Evolutionary conservation across 92 coral and sea anemone genomes (phyloP), one percentile per base, ranked within the genome.

Genomic region (Porites lobata): DNA sequence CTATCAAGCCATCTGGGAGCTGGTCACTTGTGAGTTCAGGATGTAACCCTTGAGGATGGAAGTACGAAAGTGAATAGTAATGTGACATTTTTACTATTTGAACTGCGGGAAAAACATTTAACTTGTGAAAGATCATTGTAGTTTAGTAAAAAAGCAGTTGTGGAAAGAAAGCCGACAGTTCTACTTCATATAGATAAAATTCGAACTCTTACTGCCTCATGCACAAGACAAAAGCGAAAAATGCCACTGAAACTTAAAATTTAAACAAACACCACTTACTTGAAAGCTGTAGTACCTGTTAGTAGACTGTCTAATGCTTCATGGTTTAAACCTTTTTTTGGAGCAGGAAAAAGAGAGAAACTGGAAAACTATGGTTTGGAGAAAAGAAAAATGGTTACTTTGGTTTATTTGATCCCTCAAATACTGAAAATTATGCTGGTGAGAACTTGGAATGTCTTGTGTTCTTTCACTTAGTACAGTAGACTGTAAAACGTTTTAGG

Each of bases 321-420:
- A 3, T 4, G 47, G 3, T 38, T 38, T 38, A 38, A 2, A 14
- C 22, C 19, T 19, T 21, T 21, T 77, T 78, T 14, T 13, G 18
- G 56, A 32, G 21, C 20, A 62, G 69, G 19, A 78, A 69, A 9
- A 18, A 10, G 21, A 70, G 22, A 3, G 66, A 53, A 13, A 21
- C 15, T 2, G 38, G 68, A 17, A 52, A 59, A 43, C 14, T 32
- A 0, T 94, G 96, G 96, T 77, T 94, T 18, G 93, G 96, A 24
- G 96, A 94, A 77, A 89, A 78, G 72, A 86, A 75, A 32, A 89
- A 82, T 17, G 96, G 95, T 43, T 53, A 61, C 2, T 18, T 94
- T 73, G 96, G 96, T 15, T 17, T 92, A 47, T 89, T 94, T 80
- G 82, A 92, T 74, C 87, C 90, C 15, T 59, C 85, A 47, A 67